Conservation (phyloP, 2,113 vertebrate species). For the Chaenogobius annularis region DNA sequence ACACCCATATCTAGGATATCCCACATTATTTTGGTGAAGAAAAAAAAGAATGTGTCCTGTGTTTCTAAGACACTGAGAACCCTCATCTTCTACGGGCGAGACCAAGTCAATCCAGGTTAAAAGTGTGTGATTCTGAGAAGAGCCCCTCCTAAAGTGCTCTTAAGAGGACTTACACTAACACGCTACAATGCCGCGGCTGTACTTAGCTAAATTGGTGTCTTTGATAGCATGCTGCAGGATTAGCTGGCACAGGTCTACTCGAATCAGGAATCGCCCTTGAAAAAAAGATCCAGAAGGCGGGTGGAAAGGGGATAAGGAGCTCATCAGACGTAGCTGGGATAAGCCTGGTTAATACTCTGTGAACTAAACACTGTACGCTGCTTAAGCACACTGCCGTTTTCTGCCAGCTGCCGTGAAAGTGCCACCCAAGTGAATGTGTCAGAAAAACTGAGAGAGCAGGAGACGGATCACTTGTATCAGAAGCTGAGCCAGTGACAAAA, state of each 20-base stretch:
- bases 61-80: neutral
- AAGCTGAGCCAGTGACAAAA: conserved; percentile 3
- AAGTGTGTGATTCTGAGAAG: neutral
- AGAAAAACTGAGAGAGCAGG: conserved; percentile 7
- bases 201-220: conserved; percentile 24
- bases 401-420: conserved; percentile 33
- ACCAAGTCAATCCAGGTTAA: conserved; percentile 1
- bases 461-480: neutral
- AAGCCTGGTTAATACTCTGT: conserved; percentile 55
- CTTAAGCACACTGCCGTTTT: conserved; percentile 38
- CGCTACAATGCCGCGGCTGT: neutral
- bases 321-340: conserved; percentile 55
- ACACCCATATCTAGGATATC: too few species aligned
- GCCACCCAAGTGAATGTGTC: conserved; percentile 47
- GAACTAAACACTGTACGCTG: conserved; percentile 50
- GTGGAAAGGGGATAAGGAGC: conserved; percentile 47
- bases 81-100: neutral
- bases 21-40: too few species aligned
- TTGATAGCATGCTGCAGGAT: conserved; percentile 24
- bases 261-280: conserved; percentile 1
- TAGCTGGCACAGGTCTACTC: conserved; percentile 31
- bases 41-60: too few species aligned
- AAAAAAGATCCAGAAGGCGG: conserved; percentile 1
- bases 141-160: conserved; percentile 3
- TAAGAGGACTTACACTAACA: neutral